Evolutionary conservation across 2,113 vertebrate species (phyloP).

Genomic region (Phrynosoma platyrhinos): DNA sequence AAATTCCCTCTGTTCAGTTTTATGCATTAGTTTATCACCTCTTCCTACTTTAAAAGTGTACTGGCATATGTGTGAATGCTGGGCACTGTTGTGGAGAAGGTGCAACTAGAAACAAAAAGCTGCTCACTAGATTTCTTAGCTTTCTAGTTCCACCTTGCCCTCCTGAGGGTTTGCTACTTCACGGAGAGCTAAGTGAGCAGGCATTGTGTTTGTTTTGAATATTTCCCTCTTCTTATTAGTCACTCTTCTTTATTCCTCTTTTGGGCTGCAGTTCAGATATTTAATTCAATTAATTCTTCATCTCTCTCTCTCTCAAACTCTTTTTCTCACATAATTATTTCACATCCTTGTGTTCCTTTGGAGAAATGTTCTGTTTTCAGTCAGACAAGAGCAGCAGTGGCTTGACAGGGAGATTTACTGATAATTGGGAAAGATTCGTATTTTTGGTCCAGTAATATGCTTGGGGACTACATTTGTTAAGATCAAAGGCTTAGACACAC

Average conservation of each 20-base stretch:
- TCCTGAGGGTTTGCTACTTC: constrained; percentile 12
- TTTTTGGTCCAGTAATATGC: not conserved
- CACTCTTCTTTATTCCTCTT: constrained; percentile 2
- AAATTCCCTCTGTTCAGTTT: too few relatives aligned
- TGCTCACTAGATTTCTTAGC: not conserved
- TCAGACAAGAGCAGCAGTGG: constrained; percentile 17
- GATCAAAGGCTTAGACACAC: not conserved
- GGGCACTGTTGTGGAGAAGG: not conserved
- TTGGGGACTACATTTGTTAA: constrained; percentile 3
- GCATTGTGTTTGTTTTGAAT: constrained; percentile 15
- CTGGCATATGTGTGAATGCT: not conserved
- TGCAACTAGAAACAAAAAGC: not conserved
- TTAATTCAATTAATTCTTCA: constrained; percentile 33
- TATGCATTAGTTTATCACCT: not conserved
- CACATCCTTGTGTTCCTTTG: constrained; percentile 20
- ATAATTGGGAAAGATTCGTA: not conserved
- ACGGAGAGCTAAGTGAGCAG: constrained; percentile 14
- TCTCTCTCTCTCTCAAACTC: not conserved
- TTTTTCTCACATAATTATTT: constrained; percentile 23
- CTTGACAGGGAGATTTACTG: not conserved
- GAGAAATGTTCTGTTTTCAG: constrained; percentile 24
- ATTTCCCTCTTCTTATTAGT: constrained; percentile 25
- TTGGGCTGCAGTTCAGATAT: constrained; percentile 12
- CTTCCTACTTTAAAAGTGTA: not conserved
- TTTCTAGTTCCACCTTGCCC: constrained; percentile 10